Conservation (phyloP, 2,888 invertebrate species). For the Nemotelus pantherinus region DNA sequence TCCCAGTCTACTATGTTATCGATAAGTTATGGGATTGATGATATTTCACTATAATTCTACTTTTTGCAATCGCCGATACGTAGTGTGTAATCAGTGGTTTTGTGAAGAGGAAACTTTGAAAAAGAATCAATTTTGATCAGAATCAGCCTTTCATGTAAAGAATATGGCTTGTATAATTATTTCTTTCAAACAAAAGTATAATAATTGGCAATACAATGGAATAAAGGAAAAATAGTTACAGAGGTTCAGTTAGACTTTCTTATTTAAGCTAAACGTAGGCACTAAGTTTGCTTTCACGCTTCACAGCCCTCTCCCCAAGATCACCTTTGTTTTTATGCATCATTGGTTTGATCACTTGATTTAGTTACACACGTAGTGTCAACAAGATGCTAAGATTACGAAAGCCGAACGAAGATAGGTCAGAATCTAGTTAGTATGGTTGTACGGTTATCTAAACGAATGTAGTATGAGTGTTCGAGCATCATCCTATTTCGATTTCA, state of each 20-base stretch:
- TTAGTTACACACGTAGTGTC: constrained; percentile 28
- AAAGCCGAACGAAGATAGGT: constrained; percentile 5
- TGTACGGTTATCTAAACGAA: background rate
- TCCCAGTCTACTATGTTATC: constrained; percentile 48
- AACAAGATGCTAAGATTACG: constrained; percentile 18
- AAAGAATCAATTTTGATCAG: no score
- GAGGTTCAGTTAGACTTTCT: no score
- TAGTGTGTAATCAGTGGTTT: constrained; percentile 36
- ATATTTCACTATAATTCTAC: constrained; percentile 31
- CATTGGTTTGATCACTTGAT: constrained; percentile 32
- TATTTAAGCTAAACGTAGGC: background rate
- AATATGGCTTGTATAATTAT: no score
- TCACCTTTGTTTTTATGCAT: background rate
- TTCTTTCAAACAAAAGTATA: no score
- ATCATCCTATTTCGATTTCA: constrained; percentile 18
- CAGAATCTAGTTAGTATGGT: background rate
- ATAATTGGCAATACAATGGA: no score
- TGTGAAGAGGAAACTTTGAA: background rate
- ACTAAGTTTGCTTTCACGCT: background rate
- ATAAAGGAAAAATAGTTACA: no score
- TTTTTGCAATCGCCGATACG: constrained; percentile 14
- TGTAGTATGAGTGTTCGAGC: background rate
- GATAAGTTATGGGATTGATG: constrained; percentile 49
- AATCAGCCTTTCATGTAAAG: no score
- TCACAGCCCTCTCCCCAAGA: background rate